phyloP scores from a whole-genome alignment of 2,888 invertebrate genomes.

The Gerris lacustris region DNA sequence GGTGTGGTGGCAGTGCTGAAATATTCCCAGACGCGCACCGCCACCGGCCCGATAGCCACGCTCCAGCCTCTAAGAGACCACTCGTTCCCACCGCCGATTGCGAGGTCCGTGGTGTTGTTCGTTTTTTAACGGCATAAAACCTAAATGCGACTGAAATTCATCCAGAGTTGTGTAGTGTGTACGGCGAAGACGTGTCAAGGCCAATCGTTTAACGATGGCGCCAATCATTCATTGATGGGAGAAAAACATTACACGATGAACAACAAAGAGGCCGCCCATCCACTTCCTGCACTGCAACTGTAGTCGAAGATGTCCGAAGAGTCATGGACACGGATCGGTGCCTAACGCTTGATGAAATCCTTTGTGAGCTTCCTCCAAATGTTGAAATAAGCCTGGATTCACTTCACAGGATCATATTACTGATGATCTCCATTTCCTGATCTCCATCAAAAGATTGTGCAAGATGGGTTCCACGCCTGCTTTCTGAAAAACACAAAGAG shows the following conservation, averaged over 20 bases:
- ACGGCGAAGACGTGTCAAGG: slow-evolving; percentile 14
- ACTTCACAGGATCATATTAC: slow-evolving; percentile 18
- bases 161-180: neutral
- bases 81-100: too few relatives aligned
- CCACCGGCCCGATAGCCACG: too few relatives aligned
- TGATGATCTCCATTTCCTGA: slow-evolving; percentile 14
- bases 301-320: slow-evolving; percentile 13
- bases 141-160: slow-evolving; percentile 18
- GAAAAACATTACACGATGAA: slow-evolving; percentile 13
- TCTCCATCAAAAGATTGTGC: slow-evolving; percentile 22
- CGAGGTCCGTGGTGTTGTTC: too few relatives aligned
- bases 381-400: too few relatives aligned
- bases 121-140: too few relatives aligned
- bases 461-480: slow-evolving; percentile 21
- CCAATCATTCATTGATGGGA: slow-evolving; percentile 11
- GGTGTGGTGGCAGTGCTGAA: too few relatives aligned
- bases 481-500: too few relatives aligned
- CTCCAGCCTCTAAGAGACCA: too few relatives aligned
- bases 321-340: slow-evolving; percentile 12
- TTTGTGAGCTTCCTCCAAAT: too few relatives aligned
- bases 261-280: slow-evolving; percentile 13
- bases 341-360: too few relatives aligned
- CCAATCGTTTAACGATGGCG: slow-evolving; percentile 15
- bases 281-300: too few relatives aligned
- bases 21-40: too few relatives aligned